Evolutionary conservation across 2,113 vertebrate species (phyloP).

Genomic region (Cepphus grylle): DNA sequence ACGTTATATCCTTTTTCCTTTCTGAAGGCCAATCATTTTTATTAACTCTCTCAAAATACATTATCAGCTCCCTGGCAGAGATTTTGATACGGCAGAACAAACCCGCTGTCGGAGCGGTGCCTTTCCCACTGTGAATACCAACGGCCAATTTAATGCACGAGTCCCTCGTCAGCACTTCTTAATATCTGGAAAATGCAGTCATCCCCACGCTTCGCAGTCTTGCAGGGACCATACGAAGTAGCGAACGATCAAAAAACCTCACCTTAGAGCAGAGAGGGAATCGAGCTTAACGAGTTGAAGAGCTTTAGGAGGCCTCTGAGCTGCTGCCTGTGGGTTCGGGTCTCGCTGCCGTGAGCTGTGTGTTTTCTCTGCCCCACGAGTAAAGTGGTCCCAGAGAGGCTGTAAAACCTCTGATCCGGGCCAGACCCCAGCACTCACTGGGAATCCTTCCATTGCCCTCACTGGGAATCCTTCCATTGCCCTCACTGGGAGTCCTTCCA

Average conservation of each 20-base stretch:
- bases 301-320: neutral
- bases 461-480: neutral
- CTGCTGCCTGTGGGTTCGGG: neutral
- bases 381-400: neutral
- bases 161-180: neutral
- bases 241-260: neutral
- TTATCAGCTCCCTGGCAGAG: neutral
- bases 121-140: neutral
- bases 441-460: neutral
- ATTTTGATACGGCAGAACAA: neutral
- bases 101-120: neutral
- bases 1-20: neutral
- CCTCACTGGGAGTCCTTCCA: neutral
- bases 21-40: neutral
- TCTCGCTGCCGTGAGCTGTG: fast-evolving
- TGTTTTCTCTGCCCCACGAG: neutral
- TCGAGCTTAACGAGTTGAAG: neutral
- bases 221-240: neutral
- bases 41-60: neutral
- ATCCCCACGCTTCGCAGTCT: neutral
- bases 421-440: neutral
- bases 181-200: neutral
- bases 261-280: neutral
- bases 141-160: neutral
- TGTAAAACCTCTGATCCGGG: neutral